These are phyloP conservation scores for Erannis defoliaria DNA, from an alignment of 2,888 invertebrate species.

Conservation along the genomic window DNA sequence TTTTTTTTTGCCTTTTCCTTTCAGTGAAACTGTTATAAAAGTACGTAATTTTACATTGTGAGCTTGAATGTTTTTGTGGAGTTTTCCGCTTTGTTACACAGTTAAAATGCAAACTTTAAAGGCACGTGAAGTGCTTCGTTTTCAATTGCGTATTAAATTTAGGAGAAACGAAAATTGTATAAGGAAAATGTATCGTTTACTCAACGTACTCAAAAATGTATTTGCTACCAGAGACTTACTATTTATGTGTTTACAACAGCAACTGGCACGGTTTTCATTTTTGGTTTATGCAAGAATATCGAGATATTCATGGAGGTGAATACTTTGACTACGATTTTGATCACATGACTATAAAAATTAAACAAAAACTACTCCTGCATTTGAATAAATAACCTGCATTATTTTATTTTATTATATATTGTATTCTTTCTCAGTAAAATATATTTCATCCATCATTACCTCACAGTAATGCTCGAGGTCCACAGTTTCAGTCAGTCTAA, in stretches of 20 bases:
- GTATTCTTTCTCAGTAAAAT: too few relatives aligned
- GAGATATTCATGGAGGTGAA: too few relatives aligned
- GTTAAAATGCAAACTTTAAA: conserved; percentile 18
- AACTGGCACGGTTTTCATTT: too few relatives aligned
- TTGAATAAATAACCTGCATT: too few relatives aligned
- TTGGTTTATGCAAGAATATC: too few relatives aligned
- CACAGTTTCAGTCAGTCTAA: too few relatives aligned
- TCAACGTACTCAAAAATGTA: not conserved
- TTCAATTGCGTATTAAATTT: conserved; percentile 3
- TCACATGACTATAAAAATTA: too few relatives aligned
- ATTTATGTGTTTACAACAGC: not conserved
- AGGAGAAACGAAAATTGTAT: not conserved
- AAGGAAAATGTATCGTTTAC: not conserved
- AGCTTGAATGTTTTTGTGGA: conserved; percentile 15
- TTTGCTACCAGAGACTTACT: not conserved
- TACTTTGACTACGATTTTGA: too few relatives aligned
- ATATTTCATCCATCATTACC: too few relatives aligned
- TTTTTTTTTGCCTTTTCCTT: conserved; percentile 48
- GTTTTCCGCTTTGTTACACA: conserved; percentile 26
- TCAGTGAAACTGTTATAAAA: conserved; percentile 36
- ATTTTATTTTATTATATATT: too few relatives aligned
- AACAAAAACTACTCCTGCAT: too few relatives aligned
- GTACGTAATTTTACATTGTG: conserved; percentile 33
- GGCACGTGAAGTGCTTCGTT: conserved; percentile 17
- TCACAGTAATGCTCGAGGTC: too few relatives aligned